These are phyloP conservation scores for Diarsia brunnea DNA, from an alignment of 2,888 invertebrate species.

Conservation along the genomic window DNA sequence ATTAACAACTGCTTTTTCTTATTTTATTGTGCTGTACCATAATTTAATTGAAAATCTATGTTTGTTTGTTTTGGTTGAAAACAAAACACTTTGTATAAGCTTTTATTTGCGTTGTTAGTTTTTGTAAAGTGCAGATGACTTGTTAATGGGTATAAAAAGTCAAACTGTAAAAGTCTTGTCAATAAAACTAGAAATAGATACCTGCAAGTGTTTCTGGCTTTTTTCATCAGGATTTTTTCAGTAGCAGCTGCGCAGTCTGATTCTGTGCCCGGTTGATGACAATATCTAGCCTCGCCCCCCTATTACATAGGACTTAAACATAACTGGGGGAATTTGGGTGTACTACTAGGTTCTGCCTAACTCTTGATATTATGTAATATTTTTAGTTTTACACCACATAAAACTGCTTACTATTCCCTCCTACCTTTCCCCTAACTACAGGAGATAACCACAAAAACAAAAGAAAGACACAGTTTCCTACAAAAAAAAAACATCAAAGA, in stretches of 20 bases:
- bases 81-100: neutral
- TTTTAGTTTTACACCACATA: no score
- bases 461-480: slow-evolving; percentile 5
- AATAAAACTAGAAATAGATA: neutral
- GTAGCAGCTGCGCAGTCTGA: no score
- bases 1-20: neutral
- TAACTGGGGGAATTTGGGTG: no score
- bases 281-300: no score
- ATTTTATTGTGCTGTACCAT: neutral
- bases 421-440: neutral
- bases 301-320: no score
- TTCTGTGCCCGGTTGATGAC: no score
- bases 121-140: neutral
- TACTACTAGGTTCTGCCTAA: no score
- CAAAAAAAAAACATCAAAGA: slow-evolving; percentile 54
- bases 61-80: neutral
- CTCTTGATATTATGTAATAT: no score
- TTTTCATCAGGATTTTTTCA: no score
- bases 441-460: slow-evolving; percentile 28
- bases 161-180: neutral
- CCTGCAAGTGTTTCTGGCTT: no score
- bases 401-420: neutral
- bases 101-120: no score
- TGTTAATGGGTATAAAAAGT: neutral
- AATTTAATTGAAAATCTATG: neutral